Base-by-base conservation (phyloP, 2,797 vertebrate genomes). In the Melanotaenia pygmaea region DNA sequence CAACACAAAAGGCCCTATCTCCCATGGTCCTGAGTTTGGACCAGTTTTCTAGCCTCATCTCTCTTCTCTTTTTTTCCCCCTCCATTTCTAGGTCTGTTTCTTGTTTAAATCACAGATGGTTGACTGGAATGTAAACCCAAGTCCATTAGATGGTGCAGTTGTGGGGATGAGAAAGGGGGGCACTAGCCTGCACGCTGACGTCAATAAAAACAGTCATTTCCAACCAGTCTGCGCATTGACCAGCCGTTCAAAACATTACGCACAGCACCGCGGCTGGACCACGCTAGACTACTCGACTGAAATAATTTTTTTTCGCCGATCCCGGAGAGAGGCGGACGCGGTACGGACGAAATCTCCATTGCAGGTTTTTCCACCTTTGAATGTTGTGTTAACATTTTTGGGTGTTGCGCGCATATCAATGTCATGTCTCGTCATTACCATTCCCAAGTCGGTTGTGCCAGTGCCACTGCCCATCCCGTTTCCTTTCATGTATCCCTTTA, bases 201-300 rank as follows among this genome's bases (percentile, higher is more conserved):
- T 94, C 91, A 93, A 91, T 90, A 90, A 90, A 89, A 93, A 92
- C 87, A 90, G 86, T 92, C 86, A 87, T 92, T 91, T 91, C 84
- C 86, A 87, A 86, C 81, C 91, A 88, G 93, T 84, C 84, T 93
- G 91, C 91, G 91, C 89, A 92, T 79, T 88, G 90, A 93, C 78
- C 90, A 90, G 89, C 82, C 90, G 66, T 89, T 91, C 90, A 89
- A 91, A 93, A 93, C 92, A 92, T 92, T 90, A 91, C 90, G 90
- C 90, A 85, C 90, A 78, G 89, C 92, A 67, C 47, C 86, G 83
- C 86, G 76, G 82, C 90, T 74, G 92, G 88, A 91, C 74, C 86
- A 72, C 82, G 77, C 82, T 72, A 74, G 38, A 74, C 86, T 66
- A 65, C 82, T 78, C 87, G 35, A 89, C 81, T 76, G 82, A 90